Conservation (phyloP, 2,888 invertebrate species). For the Drosophila glabriapex region DNA sequence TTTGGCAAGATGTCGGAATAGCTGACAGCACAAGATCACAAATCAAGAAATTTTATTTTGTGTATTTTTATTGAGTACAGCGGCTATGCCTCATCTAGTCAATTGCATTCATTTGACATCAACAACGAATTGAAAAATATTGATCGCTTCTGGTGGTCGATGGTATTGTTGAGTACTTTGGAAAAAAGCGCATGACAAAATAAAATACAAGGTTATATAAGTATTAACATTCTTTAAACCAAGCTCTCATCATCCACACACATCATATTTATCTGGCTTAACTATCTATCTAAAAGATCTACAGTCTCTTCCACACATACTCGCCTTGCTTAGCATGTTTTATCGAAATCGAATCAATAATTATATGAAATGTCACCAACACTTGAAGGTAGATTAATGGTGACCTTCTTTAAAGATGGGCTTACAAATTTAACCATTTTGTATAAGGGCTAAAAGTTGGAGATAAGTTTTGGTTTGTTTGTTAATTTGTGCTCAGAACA, state of each 20-base stretch:
- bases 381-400: background rate
- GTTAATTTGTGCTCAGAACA: background rate
- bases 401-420: background rate
- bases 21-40: slow-evolving; percentile 78
- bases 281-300: background rate
- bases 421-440: background rate
- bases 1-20: slow-evolving; percentile 86
- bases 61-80: slow-evolving; percentile 64
- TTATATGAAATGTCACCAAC: background rate
- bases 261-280: too few relatives aligned
- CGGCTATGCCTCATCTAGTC: slow-evolving; percentile 86
- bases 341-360: background rate
- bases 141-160: background rate
- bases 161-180: too few relatives aligned
- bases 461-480: background rate
- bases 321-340: background rate
- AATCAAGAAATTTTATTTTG: slow-evolving; percentile 51
- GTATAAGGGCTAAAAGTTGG: background rate
- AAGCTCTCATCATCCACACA: background rate
- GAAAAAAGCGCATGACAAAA: background rate
- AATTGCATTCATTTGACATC: slow-evolving; percentile 80
- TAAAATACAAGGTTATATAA: background rate
- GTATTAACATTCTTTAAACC: background rate
- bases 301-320: background rate
- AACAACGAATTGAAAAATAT: slow-evolving; percentile 39